These are phyloP conservation scores for Luperina nickerlii DNA, from an alignment of 2,888 invertebrate genomes.

Conservation along the genomic window DNA sequence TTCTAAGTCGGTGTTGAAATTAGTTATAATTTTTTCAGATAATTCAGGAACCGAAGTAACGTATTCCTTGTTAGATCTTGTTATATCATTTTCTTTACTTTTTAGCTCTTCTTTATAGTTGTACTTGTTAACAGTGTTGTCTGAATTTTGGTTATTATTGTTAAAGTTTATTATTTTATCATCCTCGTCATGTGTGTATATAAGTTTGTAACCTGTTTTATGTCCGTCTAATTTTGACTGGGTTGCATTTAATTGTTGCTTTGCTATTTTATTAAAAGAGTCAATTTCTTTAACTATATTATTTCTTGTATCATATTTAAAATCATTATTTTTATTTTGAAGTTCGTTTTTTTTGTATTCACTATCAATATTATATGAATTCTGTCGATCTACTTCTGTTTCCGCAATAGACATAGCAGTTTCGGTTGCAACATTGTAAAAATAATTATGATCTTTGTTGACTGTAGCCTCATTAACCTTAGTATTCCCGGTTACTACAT, in stretches of 20 bases:
- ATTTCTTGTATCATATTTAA: slow-evolving; percentile 18
- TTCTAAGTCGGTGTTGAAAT: background rate
- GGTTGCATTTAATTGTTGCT: slow-evolving; percentile 45
- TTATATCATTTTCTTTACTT: slow-evolving; percentile 29
- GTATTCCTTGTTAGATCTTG: slow-evolving; percentile 37
- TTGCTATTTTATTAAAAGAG: slow-evolving; percentile 38
- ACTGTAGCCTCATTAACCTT: background rate
- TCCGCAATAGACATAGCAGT: slow-evolving; percentile 5
- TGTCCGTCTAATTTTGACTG: slow-evolving; percentile 4
- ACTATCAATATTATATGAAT: slow-evolving; percentile 1
- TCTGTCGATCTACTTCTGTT: slow-evolving; percentile 14
- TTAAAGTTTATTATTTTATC: slow-evolving; percentile 6
- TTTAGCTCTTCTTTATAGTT: slow-evolving; percentile 10
- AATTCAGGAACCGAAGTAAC: background rate
- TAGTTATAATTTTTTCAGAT: slow-evolving; percentile 20
- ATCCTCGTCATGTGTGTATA: slow-evolving; percentile 3
- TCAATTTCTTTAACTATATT: slow-evolving; percentile 53
- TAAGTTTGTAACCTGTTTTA: slow-evolving; percentile 1
- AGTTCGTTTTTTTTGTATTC: background rate
- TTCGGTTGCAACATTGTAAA: slow-evolving; percentile 2
- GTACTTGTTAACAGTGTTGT: slow-evolving; percentile 9
- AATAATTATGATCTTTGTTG: slow-evolving; percentile 6
- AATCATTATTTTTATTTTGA: slow-evolving; percentile 6
- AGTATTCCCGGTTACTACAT: background rate
- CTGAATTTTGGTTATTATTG: slow-evolving; percentile 19